Base-by-base conservation (phyloP, 2,797 vertebrate genomes). In the Sebastes nivosus region DNA sequence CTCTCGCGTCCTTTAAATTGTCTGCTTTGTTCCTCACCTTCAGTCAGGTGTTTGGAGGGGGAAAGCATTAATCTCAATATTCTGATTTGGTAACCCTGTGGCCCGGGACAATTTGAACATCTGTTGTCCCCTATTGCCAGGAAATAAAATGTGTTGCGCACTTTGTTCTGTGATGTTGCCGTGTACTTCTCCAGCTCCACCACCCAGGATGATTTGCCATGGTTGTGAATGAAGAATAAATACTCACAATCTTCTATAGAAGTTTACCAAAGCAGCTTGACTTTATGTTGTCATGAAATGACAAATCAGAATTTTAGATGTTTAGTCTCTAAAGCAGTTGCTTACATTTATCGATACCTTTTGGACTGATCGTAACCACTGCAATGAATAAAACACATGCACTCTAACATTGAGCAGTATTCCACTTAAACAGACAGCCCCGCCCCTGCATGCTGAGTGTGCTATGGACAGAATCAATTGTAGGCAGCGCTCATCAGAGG, bases 391-490 rank as follows among this genome's bases (percentile, higher is more conserved):
- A 84, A 89, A 75, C 50, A 76, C 64, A 84, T 54, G 6, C 70
- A 77, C 83, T 78, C 16, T 72, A 61, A 80, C 83, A 72, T 5
- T 30, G 71, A 72, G 74, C 59, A 75, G 68, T 77, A 66, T 74
- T 81, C 79, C 77, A 77, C 71, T 86, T 65, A 74, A 77, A 59
- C 34, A 67, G 72, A 79, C 67, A 36, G 66, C 79, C 84, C 80
- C 77, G 5, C 80, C 82, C 61, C 57, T 77, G 58, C 29, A 46
- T 25, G 82, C 78, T 77, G 87, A 93, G 89, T 86, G 89, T 86
- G 82, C 89, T 86, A 90, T 91, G 67, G 71, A 91, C 82, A 85
- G 29, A 89, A 90, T 91, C 91, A 89, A 84, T 88, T 30, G 74
- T 77, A 73, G 70, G 81, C 81, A 29, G 72, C 25, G 42, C 82